Evolutionary conservation across 2,797 vertebrate genomes (phyloP).

Genomic region (Myotis daubentonii): DNA sequence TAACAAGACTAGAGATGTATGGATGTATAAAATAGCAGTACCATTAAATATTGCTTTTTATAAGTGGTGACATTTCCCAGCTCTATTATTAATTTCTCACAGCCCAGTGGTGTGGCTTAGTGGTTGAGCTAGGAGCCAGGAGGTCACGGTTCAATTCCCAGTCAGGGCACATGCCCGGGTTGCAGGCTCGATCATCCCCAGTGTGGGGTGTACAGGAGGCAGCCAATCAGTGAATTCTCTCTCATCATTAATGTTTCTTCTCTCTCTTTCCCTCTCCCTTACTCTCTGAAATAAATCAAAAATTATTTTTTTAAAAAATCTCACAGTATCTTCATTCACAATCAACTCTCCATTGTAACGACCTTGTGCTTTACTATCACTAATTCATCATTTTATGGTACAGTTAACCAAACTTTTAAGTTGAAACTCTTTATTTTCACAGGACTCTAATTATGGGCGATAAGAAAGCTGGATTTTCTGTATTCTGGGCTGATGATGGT

Average conservation of each 20-base stretch:
- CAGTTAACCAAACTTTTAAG: background rate
- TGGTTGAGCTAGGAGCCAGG: no score
- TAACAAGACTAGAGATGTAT: background rate
- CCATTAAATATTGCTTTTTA: background rate
- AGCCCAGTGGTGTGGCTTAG: no score
- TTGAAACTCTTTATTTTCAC: slow-evolving; percentile 53
- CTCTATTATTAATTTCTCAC: background rate
- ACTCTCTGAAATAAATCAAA: no score
- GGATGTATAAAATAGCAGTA: background rate
- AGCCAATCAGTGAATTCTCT: no score
- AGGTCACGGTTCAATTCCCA: no score
- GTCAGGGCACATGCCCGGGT: no score
- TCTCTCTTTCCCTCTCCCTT: no score
- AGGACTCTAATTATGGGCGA: slow-evolving; percentile 98
- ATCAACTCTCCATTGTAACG: background rate
- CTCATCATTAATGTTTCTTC: no score
- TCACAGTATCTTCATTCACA: background rate
- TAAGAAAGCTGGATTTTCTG: slow-evolving; percentile 93
- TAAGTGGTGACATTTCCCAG: background rate
- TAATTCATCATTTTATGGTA: background rate
- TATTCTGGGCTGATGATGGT: slow-evolving; percentile 99
- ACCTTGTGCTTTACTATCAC: background rate
- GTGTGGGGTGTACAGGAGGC: no score
- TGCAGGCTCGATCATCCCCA: no score
- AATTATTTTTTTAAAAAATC: background rate